Percentiles rank a stretch among this genome's conserved stretches.
Conservation (phyloP, 2,888 invertebrate species). For the Pachliopta kotzebuea region DNA sequence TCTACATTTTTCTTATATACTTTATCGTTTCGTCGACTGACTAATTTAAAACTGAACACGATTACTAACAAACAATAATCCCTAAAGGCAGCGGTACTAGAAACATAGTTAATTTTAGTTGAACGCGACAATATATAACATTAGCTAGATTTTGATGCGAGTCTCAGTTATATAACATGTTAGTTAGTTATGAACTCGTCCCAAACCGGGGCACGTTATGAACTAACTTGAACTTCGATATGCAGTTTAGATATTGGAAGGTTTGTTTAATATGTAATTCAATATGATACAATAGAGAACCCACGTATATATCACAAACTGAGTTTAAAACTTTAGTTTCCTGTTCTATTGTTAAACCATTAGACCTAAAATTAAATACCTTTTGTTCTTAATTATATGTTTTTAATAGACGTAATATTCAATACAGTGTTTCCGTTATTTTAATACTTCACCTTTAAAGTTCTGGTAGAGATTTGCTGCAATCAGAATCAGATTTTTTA, state of each 20-base stretch:
- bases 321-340: background rate
- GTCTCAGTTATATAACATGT: background rate
- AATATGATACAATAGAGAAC: background rate
- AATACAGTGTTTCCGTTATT: too few species aligned
- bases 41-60: background rate
- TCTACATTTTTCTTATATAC: too few species aligned
- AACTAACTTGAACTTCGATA: slow-evolving; percentile 1
- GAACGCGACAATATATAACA: slow-evolving; percentile 1
- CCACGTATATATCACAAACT: background rate
- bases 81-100: background rate
- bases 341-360: background rate
- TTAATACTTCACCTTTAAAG: too few species aligned
- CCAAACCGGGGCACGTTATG: background rate
- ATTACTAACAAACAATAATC: background rate
- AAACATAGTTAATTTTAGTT: slow-evolving; percentile 1
- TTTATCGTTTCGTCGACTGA: background rate
- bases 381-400: background rate
- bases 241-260: background rate
- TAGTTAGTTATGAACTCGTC: background rate
- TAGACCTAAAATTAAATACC: background rate
- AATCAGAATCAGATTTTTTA: too few species aligned
- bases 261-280: background rate
- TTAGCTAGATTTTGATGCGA: slow-evolving; percentile 1
- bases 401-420: too few species aligned
- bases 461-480: too few species aligned